phyloP scores from a whole-genome alignment of 2,797 vertebrate species.

The Falco cherrug region DNA sequence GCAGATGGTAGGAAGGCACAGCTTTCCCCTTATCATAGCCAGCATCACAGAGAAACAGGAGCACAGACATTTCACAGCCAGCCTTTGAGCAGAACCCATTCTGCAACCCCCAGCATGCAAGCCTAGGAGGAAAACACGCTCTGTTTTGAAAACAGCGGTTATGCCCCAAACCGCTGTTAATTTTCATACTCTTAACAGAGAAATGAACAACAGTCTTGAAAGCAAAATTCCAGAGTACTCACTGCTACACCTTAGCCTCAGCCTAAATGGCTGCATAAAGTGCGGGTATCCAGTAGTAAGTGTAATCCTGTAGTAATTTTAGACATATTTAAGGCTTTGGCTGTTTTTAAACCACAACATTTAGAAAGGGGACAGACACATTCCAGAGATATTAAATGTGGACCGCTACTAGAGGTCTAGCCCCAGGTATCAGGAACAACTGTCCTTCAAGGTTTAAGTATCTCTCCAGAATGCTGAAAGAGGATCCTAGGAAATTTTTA shows the following conservation, averaged over 20 bases:
- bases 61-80: neutral
- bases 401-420: neutral
- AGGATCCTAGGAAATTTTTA: neutral
- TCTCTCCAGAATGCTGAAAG: neutral
- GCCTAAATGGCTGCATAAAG: neutral
- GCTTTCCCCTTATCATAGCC: neutral
- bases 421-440: fast-evolving
- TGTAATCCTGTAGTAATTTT: neutral
- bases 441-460: neutral
- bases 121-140: neutral
- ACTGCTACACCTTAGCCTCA: neutral
- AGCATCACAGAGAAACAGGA: fast-evolving
- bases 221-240: neutral
- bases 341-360: neutral
- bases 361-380: neutral
- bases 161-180: neutral
- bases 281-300: neutral
- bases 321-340: neutral
- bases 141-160: neutral
- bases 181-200: neutral
- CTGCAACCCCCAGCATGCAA: neutral
- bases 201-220: neutral
- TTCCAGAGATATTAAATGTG: neutral
- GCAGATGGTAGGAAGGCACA: neutral
- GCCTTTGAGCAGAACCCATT: neutral